Evolutionary conservation across 2,888 invertebrate genomes (phyloP).

Genomic region (Endotricha flammealis): DNA sequence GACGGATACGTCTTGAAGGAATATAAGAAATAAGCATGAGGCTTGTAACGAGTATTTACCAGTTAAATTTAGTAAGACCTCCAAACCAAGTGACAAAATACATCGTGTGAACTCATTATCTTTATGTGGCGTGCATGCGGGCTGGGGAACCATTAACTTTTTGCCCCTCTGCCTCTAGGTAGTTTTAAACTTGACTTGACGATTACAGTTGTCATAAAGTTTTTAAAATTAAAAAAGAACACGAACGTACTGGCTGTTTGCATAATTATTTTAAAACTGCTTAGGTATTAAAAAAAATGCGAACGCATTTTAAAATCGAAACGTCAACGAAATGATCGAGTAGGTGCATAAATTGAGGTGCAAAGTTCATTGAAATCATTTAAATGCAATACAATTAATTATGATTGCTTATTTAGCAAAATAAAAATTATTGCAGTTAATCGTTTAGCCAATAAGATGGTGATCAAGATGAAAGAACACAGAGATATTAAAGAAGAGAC

Average conservation of each 20-base stretch:
- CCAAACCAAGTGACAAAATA: constrained; percentile 5
- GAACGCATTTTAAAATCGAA: no score
- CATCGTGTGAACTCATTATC: constrained; percentile 19
- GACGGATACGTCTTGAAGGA: no score
- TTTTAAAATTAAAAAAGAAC: constrained; percentile 33
- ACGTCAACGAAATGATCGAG: no score
- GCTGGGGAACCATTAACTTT: constrained; percentile 34
- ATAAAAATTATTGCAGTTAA: no score
- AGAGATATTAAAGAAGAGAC: no score
- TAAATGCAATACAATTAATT: no score
- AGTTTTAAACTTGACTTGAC: constrained; percentile 23
- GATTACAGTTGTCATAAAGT: constrained; percentile 27
- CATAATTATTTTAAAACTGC: constrained; percentile 9
- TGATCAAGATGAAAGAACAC: no score
- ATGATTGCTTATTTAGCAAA: no score
- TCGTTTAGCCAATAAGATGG: no score
- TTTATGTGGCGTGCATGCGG: constrained; percentile 25
- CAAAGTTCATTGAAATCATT: constrained; percentile 3
- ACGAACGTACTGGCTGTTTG: constrained; percentile 24
- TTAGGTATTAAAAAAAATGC: background rate
- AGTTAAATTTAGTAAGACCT: constrained; percentile 4
- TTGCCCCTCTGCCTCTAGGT: constrained; percentile 24
- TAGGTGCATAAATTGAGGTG: no score
- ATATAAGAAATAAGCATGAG: no score
- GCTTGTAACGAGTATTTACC: no score